Evolutionary conservation across 2,113 vertebrate species (phyloP).

Genomic region (Megaceryle torquata): DNA sequence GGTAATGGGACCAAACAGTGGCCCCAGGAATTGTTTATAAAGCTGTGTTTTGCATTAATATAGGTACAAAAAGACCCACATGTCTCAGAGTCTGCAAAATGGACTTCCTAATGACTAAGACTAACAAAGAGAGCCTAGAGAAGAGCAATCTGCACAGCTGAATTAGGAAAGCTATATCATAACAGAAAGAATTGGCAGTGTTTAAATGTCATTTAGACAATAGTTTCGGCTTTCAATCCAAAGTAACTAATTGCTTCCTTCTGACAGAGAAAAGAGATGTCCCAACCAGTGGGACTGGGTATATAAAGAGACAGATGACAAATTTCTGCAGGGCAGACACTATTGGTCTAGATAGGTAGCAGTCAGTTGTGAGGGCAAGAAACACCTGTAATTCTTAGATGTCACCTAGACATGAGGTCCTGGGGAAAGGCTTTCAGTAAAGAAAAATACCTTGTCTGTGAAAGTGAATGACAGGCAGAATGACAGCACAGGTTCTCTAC

Average conservation of each 20-base stretch:
- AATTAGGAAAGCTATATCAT: background rate
- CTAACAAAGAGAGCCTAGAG: background rate
- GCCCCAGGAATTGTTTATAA: background rate
- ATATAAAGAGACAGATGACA: background rate
- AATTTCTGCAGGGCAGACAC: background rate
- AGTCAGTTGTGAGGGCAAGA: background rate
- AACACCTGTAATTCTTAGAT: background rate
- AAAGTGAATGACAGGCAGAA: background rate
- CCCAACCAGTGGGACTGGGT: background rate
- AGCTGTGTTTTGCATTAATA: background rate
- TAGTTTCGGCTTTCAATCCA: background rate
- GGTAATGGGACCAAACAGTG: background rate
- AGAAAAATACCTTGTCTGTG: background rate
- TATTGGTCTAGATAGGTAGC: background rate
- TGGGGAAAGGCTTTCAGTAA: background rate
- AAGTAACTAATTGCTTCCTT: background rate
- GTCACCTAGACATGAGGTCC: background rate
- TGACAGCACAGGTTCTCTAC: background rate
- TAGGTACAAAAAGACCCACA: background rate
- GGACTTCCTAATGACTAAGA: background rate
- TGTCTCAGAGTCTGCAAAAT: background rate
- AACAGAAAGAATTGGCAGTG: background rate
- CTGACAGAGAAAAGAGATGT: background rate
- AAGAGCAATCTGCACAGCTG: background rate
- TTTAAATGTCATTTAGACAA: background rate